phyloP scores from a whole-genome alignment of 2,797 vertebrate genomes.

The Sebastes cheni region DNA sequence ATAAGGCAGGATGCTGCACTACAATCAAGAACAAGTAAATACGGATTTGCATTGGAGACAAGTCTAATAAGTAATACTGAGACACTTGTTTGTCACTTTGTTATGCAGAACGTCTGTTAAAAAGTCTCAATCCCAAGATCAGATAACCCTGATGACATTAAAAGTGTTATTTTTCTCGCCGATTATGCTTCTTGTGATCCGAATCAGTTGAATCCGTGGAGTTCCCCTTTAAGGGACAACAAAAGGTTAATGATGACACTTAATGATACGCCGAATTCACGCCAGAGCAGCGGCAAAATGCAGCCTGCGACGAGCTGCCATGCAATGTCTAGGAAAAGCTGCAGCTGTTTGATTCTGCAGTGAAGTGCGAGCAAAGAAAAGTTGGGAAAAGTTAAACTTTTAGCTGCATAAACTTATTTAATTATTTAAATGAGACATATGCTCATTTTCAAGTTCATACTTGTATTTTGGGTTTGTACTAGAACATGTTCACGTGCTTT shows the following conservation, averaged over 20 bases:
- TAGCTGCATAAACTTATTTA: too few relatives aligned
- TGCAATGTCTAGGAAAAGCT: too few relatives aligned
- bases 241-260: background rate
- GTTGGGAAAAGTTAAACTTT: too few relatives aligned
- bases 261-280: background rate
- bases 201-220: background rate
- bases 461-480: too few relatives aligned
- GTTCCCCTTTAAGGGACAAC: background rate
- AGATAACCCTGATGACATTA: background rate
- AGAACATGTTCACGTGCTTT: too few relatives aligned
- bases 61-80: background rate
- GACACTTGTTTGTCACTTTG: background rate
- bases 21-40: too few relatives aligned
- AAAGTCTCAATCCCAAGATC: background rate
- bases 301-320: too few relatives aligned
- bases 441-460: too few relatives aligned
- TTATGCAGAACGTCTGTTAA: background rate
- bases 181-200: background rate
- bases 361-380: rapidly evolving
- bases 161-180: background rate
- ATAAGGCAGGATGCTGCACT: background rate
- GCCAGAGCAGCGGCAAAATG: too few relatives aligned
- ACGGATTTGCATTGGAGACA: background rate
- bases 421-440: too few relatives aligned
- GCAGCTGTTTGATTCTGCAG: too few relatives aligned